phyloP scores from a whole-genome alignment of 2,113 vertebrate genomes.

The Pandion haliaetus region DNA sequence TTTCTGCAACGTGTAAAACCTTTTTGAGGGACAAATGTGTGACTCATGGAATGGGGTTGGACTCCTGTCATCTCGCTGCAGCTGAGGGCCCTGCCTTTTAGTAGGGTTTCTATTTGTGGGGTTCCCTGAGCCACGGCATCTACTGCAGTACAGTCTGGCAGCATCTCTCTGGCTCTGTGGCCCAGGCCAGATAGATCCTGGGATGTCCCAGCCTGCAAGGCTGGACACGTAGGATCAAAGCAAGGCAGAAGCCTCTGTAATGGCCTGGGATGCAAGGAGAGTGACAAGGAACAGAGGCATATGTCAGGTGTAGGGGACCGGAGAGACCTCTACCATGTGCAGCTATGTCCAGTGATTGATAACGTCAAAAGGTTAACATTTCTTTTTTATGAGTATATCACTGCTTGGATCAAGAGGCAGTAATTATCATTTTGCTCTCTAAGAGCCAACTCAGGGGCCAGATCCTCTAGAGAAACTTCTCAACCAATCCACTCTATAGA shows the following conservation, averaged over 20 bases:
- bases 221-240: background rate
- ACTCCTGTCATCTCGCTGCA: background rate
- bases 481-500: background rate
- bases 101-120: background rate
- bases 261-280: background rate
- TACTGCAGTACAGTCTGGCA: background rate
- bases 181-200: background rate
- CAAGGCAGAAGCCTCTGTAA: background rate
- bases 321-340: background rate
- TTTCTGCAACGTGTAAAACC: background rate
- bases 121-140: background rate
- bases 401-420: background rate
- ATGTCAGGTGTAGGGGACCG: background rate
- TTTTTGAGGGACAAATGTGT: background rate
- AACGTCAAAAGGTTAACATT: background rate
- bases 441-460: background rate
- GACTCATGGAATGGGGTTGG: background rate
- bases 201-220: background rate
- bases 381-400: background rate
- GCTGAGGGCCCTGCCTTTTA: background rate
- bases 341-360: background rate
- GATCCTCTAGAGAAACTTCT: background rate
- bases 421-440: background rate
- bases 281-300: background rate
- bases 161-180: background rate